Percentiles rank a stretch among this genome's conserved stretches.
phyloP scores from a whole-genome alignment of 2,113 vertebrate genomes.

The Ammodytes dubius region DNA sequence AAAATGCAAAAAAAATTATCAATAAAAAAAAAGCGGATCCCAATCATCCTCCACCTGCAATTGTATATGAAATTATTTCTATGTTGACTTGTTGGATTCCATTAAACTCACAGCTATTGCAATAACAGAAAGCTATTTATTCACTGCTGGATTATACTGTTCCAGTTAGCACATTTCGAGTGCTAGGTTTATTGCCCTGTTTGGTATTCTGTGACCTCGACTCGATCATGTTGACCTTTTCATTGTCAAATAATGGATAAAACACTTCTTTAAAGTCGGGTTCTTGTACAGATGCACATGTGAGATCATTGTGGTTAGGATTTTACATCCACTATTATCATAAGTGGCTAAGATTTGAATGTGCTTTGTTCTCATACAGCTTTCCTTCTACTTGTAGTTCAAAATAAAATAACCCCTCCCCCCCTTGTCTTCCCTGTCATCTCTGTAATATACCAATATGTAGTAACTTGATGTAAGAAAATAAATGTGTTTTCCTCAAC shows the following conservation, averaged over 20 bases:
- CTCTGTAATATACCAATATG: neutral
- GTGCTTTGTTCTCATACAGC: neutral
- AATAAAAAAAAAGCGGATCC: neutral
- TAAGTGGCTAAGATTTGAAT: neutral
- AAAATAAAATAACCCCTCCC: too few species aligned
- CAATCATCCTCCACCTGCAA: slow-evolving; percentile 5
- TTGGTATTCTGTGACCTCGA: neutral
- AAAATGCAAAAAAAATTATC: too few species aligned
- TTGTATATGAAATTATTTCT: neutral
- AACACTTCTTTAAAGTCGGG: neutral
- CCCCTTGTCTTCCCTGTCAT: too few species aligned
- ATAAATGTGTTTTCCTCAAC: neutral
- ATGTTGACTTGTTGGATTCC: neutral
- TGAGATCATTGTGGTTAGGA: neutral
- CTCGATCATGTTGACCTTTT: neutral
- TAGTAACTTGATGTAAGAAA: neutral
- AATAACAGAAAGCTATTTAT: neutral
- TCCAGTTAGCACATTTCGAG: neutral
- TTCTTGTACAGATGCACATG: neutral
- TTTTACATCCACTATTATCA: neutral
- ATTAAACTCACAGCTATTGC: neutral
- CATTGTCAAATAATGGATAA: neutral
- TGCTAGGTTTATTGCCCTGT: neutral
- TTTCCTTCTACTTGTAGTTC: neutral
- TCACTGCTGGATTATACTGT: neutral